phyloP scores from a whole-genome alignment of 2,113 vertebrate genomes.

The Aspiorhynchus laticeps region DNA sequence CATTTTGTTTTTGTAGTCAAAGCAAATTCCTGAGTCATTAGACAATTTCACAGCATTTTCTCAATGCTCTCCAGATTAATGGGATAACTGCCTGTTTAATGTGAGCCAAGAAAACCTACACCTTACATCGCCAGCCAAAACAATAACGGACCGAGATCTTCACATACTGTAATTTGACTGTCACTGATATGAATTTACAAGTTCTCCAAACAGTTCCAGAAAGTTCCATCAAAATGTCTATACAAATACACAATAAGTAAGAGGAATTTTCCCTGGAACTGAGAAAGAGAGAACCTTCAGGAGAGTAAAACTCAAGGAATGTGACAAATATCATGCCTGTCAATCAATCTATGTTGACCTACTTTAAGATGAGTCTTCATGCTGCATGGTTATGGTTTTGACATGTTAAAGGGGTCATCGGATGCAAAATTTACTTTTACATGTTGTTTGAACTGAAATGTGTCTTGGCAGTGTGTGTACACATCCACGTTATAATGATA shows the following conservation, averaged over 20 bases:
- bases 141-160: neutral
- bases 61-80: neutral
- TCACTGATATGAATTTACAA: neutral
- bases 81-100: neutral
- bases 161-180: neutral
- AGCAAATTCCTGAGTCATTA: neutral
- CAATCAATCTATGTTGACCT: neutral
- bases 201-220: neutral
- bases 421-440: too few species aligned
- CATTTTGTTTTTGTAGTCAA: constrained; percentile 1
- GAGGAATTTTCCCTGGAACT: neutral
- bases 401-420: neutral
- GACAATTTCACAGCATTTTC: neutral
- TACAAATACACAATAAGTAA: neutral
- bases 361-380: neutral
- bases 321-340: neutral
- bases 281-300: neutral
- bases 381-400: neutral
- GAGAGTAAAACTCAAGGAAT: neutral
- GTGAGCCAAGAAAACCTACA: neutral
- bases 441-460: too few species aligned
- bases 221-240: neutral
- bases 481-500: too few species aligned
- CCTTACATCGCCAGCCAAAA: neutral
- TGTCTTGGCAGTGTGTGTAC: too few species aligned